phyloP scores from a whole-genome alignment of 2,888 invertebrate genomes.

The Chrysolina haemoptera region DNA sequence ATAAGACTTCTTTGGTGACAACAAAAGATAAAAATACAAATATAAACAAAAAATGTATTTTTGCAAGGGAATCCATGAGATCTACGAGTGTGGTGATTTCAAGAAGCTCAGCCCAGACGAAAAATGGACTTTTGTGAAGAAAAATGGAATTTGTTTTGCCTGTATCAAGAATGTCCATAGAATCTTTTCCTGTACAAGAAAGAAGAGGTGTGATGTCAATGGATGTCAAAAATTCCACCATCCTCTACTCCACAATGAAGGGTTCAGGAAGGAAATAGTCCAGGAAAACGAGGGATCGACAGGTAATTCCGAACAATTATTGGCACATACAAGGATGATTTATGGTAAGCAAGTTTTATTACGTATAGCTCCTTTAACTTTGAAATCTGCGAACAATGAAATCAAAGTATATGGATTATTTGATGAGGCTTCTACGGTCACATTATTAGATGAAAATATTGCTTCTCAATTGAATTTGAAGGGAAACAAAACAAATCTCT shows the following conservation, averaged over 20 bases:
- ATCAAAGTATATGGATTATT: background rate
- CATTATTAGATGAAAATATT: background rate
- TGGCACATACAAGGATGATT: background rate
- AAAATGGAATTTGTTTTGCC: background rate
- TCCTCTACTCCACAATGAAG: too few species aligned
- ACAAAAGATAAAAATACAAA: background rate
- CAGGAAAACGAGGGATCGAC: too few species aligned
- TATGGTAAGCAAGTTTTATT: background rate
- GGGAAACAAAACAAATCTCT: background rate
- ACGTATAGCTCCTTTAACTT: background rate
- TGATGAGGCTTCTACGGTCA: background rate
- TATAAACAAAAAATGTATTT: background rate
- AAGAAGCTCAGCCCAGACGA: background rate
- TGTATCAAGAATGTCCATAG: too few species aligned
- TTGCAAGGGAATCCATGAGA: background rate
- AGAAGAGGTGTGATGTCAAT: too few species aligned
- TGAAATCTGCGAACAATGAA: background rate
- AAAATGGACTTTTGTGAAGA: background rate
- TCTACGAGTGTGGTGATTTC: background rate
- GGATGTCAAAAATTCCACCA: too few species aligned
- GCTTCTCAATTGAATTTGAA: conserved; percentile 4
- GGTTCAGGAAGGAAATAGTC: too few species aligned
- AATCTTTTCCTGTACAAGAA: too few species aligned
- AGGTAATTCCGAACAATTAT: too few species aligned
- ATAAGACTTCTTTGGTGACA: background rate